Evolutionary conservation across 1,140 invertebrate genomes (phyloP), one percentile per base, ranked within the genome.

Genomic region (Araneus ventricosus): DNA sequence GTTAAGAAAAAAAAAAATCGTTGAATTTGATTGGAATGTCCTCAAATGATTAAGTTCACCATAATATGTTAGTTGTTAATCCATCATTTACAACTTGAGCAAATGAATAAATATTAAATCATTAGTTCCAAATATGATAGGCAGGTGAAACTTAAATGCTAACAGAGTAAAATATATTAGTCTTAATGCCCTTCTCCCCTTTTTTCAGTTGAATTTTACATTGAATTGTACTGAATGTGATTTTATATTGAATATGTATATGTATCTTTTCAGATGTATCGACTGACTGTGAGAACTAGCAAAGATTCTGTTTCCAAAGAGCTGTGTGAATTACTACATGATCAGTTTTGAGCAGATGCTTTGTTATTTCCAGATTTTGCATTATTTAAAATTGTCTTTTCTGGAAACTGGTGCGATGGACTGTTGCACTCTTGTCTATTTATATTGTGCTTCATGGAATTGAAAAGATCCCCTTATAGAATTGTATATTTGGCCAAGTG

Each of bases 241-340:
- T n/a, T 63, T n/a, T 7, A 63, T n/a, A 63, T n/a, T 63, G 5
- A n/a, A 24, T 63, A 24, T 61, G 37, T 79, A 30, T 90, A 2
- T 93, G 94, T 95, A 95, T 94, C 95, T 95, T 96, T 96, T 27
- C 96, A 99, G 98, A 99, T 99, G 99, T 99, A 98, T 96, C 97
- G 99, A 95, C 96, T 99, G 94, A 99, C 99, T 85, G 97, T 99
- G 90, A 97, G 99, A 95, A 98, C 98, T 85, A 99, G 98, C 96
- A 99, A 99, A 96, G 98, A 99, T 96, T 96, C 97, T 61, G 98
- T 99, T 94, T 98, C 99, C 20, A 97, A 97, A 95, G 97, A 98
- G 96, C 96, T 99, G 94, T 98, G 98, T 95, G 97, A 98, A 95
- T 96, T 99, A 94, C 96, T 99, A 94, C 97, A 97, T 95, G 98